Conservation (phyloP, 2,797 vertebrate genomes). For the Poecilia velifera region DNA sequence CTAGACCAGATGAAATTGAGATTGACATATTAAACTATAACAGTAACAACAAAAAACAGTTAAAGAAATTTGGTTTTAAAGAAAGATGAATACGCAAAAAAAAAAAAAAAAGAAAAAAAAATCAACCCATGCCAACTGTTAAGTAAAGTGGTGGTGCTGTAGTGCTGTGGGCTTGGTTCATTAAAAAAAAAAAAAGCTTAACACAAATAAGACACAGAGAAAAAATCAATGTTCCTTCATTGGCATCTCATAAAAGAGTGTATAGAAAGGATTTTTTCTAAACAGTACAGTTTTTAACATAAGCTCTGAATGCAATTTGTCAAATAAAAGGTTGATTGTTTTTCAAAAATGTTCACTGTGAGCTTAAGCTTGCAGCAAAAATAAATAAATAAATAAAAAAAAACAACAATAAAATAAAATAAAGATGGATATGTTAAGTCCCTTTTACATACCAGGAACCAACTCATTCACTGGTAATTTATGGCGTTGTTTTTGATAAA, state of each 20-base stretch:
- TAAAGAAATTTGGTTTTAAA: neutral
- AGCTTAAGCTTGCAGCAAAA: neutral
- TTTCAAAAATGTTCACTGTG: neutral
- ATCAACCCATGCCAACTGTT: neutral
- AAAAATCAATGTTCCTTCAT: neutral
- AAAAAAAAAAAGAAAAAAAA: neutral
- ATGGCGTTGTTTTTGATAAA: neutral
- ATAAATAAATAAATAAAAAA: too few relatives aligned
- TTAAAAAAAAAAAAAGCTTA: neutral
- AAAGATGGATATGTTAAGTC: neutral
- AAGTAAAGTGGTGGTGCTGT: neutral
- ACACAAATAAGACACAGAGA: neutral
- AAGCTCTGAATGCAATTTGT: too few relatives aligned
- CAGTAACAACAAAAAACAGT: neutral
- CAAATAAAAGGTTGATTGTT: neutral
- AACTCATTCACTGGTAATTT: conserved; percentile 13
- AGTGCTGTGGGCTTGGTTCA: neutral
- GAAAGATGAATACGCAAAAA: neutral
- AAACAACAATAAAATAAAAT: neutral
- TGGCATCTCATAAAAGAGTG: neutral
- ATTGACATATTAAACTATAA: neutral
- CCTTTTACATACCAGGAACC: neutral
- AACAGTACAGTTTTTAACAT: neutral
- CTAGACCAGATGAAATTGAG: neutral
- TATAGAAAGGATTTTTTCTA: neutral